phyloP scores from a whole-genome alignment of 2,113 vertebrate genomes.

The Centropristis striata region DNA sequence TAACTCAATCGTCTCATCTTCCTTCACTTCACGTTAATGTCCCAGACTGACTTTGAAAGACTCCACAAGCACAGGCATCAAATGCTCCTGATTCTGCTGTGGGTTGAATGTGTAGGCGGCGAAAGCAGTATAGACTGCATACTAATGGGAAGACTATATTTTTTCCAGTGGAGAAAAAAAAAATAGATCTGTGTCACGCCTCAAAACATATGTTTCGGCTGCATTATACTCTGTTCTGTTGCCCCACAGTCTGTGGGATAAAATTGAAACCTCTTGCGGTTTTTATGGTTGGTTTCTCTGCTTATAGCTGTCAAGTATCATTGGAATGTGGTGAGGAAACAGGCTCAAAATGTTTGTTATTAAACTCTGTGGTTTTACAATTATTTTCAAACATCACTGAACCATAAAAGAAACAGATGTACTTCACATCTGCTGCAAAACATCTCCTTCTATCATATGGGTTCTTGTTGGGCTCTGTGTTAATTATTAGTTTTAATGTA shows the following conservation, averaged over 20 bases:
- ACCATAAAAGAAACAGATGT: neutral
- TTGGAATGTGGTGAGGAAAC: neutral
- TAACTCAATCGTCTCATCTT: neutral
- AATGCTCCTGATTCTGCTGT: conserved; percentile 31
- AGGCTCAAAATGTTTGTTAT: neutral
- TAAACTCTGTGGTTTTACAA: neutral
- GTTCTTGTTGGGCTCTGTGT: neutral
- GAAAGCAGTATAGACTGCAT: conserved; percentile 35
- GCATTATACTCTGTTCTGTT: neutral
- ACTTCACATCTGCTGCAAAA: neutral
- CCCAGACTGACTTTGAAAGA: neutral
- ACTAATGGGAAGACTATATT: conserved; percentile 7
- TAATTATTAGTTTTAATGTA: too few relatives aligned
- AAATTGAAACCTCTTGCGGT: neutral
- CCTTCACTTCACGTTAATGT: conserved; percentile 22
- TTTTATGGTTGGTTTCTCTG: conserved; percentile 21
- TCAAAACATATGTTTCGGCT: conserved; percentile 45
- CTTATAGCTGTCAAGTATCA: conserved; percentile 16
- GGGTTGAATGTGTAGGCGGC: conserved; percentile 51
- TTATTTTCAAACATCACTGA: neutral
- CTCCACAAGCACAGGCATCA: conserved; percentile 3
- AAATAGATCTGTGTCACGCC: conserved; percentile 3
- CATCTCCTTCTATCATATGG: neutral
- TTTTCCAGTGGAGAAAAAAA: conserved; percentile 12
- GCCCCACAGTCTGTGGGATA: neutral